A percentile compares a stretch with the other conserved stretches of the same genome.
These are phyloP conservation scores for Chionomys nivalis DNA, from an alignment of 2,113 vertebrate species.

Conservation along the genomic window DNA sequence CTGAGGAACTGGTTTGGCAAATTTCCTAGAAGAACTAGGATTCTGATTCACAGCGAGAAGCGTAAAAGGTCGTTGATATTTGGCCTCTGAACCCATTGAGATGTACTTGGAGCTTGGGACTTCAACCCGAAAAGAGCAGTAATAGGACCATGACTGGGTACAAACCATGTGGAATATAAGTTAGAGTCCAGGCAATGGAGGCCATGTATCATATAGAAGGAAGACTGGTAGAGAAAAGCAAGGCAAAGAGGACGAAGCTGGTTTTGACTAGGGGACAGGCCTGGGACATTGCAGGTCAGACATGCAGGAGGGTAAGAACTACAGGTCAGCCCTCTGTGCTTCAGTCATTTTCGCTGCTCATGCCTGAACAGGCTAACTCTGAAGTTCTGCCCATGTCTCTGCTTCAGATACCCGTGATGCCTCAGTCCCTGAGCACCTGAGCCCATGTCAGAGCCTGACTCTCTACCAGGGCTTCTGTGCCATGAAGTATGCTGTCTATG, in stretches of 20 bases:
- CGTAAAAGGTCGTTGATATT: slow-evolving; percentile 38
- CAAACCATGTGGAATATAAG: not conserved
- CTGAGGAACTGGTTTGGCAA: slow-evolving; percentile 21
- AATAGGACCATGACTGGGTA: not conserved
- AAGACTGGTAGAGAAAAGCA: not conserved
- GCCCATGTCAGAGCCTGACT: slow-evolving; percentile 87
- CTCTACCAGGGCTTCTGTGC: slow-evolving; percentile 95
- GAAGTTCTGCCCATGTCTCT: not conserved
- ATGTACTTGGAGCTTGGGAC: not conserved
- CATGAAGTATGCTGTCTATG: slow-evolving; percentile 97
- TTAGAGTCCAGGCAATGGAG: not conserved
- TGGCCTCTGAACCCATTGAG: not conserved
- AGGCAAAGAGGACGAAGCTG: not conserved
- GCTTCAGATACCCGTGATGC: slow-evolving; percentile 69
- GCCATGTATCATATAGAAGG: not conserved
- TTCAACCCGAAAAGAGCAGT: slow-evolving; percentile 32
- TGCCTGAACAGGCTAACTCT: not conserved
- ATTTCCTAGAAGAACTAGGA: slow-evolving; percentile 15
- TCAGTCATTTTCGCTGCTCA: not conserved
- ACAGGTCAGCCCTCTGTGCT: not conserved
- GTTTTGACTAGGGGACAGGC: not conserved
- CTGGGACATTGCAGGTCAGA: not conserved
- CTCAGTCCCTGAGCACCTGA: slow-evolving; percentile 63
- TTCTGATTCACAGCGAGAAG: not conserved
- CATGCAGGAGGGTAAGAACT: not conserved